phyloP scores from a whole-genome alignment of 2,113 vertebrate genomes.

The Rostratula benghalensis region DNA sequence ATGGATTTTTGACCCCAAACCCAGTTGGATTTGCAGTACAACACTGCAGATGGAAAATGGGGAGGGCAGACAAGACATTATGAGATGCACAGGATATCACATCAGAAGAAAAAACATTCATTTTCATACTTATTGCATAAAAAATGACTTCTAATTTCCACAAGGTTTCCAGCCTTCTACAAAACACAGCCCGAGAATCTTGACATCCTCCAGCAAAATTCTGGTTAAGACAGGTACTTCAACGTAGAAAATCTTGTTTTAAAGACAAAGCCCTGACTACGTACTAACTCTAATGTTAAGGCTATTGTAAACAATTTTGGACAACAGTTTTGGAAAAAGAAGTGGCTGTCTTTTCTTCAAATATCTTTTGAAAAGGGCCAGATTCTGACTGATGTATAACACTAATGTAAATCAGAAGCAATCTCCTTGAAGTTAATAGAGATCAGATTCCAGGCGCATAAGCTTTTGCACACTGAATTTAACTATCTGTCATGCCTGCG shows the following conservation, averaged over 20 bases:
- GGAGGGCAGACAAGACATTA: neutral
- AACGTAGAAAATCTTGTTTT: neutral
- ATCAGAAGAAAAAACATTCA: neutral
- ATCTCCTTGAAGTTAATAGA: slow-evolving; percentile 44
- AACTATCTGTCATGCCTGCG: slow-evolving; percentile 43
- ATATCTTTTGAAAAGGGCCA: neutral
- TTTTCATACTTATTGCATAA: slow-evolving; percentile 46
- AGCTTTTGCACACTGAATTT: slow-evolving; percentile 42
- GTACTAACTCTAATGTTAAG: neutral
- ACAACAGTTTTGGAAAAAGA: neutral
- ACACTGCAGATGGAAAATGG: neutral
- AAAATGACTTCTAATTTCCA: neutral
- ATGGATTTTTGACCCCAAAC: neutral
- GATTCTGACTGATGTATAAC: neutral
- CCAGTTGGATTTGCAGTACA: neutral
- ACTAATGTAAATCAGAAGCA: slow-evolving; percentile 14
- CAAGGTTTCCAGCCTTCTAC: neutral
- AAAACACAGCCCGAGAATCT: neutral
- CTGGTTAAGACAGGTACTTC: neutral
- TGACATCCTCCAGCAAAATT: neutral
- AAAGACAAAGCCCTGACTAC: neutral
- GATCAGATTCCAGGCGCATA: slow-evolving; percentile 27
- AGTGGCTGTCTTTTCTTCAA: neutral
- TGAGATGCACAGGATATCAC: neutral
- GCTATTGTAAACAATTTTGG: neutral